phyloP scores from a whole-genome alignment of 1,140 invertebrate species.

The Myzus persicae region DNA sequence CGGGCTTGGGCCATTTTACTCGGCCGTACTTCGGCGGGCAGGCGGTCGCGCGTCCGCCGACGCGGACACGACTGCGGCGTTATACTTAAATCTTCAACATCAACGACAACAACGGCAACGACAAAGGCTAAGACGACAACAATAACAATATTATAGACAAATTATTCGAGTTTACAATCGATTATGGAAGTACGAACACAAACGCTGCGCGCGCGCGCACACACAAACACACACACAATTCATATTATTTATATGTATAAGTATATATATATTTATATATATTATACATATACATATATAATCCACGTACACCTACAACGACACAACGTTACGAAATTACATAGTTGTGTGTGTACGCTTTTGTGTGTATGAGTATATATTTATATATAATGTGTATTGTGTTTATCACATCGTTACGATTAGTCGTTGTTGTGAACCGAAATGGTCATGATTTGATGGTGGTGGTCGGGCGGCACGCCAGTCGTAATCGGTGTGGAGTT shows the following conservation, averaged over 20 bases:
- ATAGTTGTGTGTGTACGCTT: background rate
- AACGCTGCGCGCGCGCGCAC: too few relatives aligned
- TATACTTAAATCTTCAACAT: background rate
- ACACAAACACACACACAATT: background rate
- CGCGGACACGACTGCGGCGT: background rate
- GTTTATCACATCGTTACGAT: conserved; percentile 1
- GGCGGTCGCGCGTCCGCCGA: background rate
- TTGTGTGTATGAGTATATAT: background rate
- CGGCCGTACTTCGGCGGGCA: background rate
- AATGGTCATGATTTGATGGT: background rate
- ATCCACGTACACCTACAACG: background rate
- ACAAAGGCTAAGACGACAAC: background rate
- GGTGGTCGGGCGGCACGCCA: too few relatives aligned
- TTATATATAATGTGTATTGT: background rate
- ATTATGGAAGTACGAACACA: background rate
- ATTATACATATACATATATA: background rate
- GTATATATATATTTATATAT: background rate
- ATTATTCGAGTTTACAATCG: conserved; percentile 1
- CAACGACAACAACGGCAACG: background rate
- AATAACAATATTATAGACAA: background rate
- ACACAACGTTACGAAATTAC: background rate
- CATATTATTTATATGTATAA: background rate
- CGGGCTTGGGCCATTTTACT: background rate
- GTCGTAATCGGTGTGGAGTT: background rate
- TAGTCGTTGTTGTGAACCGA: background rate